phyloP scores from a whole-genome alignment of 2,888 invertebrate species.

The Ochropleura plecta region DNA sequence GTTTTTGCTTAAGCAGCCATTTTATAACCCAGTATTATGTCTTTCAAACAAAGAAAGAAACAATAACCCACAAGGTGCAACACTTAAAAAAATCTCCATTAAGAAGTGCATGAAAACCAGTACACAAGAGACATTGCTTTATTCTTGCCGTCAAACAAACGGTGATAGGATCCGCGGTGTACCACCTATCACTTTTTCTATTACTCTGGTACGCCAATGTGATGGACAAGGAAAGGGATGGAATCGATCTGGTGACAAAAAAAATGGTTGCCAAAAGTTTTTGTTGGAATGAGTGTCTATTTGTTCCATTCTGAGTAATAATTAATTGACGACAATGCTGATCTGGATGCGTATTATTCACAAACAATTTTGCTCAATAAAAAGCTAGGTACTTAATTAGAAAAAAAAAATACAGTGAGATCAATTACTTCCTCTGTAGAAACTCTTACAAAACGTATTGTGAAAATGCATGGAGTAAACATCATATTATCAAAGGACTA shows the following conservation, averaged over 20 bases:
- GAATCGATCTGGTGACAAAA: conserved; percentile 24
- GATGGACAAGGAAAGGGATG: conserved; percentile 41
- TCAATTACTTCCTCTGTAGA: no score
- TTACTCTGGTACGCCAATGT: conserved; percentile 76
- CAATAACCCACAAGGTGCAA: neutral
- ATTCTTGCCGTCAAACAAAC: conserved; percentile 72
- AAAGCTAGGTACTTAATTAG: no score
- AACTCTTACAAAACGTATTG: neutral
- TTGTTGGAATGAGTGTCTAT: neutral
- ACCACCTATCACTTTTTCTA: conserved; percentile 88
- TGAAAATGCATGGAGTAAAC: no score
- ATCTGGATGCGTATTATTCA: no score
- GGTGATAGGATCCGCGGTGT: conserved; percentile 85
- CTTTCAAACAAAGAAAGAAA: conserved; percentile 8
- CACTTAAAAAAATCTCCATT: conserved; percentile 17
- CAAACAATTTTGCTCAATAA: no score
- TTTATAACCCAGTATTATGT: neutral
- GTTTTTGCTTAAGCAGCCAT: no score
- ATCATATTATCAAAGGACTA: no score
- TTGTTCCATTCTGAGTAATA: no score
- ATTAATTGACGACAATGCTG: no score
- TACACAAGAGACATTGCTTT: conserved; percentile 67
- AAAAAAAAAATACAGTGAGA: no score
- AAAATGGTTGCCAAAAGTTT: neutral
- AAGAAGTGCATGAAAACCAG: conserved; percentile 53